phyloP scores from a whole-genome alignment of 2,888 invertebrate genomes.

The Drosophila meridiana region DNA sequence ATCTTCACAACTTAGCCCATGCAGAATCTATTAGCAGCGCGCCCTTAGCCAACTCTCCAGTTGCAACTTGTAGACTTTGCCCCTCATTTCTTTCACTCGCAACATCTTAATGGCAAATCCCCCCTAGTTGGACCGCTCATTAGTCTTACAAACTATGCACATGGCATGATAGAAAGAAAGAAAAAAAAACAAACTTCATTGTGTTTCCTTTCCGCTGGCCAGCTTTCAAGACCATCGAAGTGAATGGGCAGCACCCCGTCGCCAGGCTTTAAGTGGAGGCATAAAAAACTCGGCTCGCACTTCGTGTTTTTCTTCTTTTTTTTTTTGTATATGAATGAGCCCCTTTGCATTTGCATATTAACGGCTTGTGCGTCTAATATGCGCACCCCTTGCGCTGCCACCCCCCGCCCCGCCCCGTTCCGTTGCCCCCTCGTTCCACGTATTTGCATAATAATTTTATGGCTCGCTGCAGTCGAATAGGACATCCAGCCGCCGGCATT shows the following conservation, averaged over 20 bases:
- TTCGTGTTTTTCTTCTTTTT: neutral
- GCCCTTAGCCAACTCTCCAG: neutral
- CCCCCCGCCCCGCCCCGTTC: neutral
- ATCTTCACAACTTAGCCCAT: neutral
- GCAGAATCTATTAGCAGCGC: slow-evolving; percentile 12
- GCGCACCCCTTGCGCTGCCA: slow-evolving; percentile 46
- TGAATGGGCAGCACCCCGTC: slow-evolving; percentile 48
- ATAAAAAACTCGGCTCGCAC: slow-evolving; percentile 29
- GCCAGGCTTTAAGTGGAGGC: slow-evolving; percentile 39
- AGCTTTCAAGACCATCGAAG: slow-evolving; percentile 29
- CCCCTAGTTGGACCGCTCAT: slow-evolving; percentile 57
- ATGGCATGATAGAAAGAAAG: slow-evolving; percentile 31
- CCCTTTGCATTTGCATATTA: slow-evolving; percentile 74
- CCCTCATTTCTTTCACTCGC: slow-evolving; percentile 7
- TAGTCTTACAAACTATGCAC: slow-evolving; percentile 75
- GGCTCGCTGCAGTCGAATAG: slow-evolving; percentile 76
- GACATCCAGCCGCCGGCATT: slow-evolving; percentile 58
- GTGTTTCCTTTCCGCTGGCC: slow-evolving; percentile 48
- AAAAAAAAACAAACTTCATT: slow-evolving; percentile 29
- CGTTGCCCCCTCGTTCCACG: slow-evolving; percentile 1
- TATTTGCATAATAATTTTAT: slow-evolving; percentile 80
- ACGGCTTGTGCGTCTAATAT: slow-evolving; percentile 79
- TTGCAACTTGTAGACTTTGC: slow-evolving; percentile 6
- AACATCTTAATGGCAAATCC: slow-evolving; percentile 37
- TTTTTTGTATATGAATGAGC: slow-evolving; percentile 50